phyloP scores from a whole-genome alignment of 1,140 invertebrate genomes.

The Drosophila grimshawi region DNA sequence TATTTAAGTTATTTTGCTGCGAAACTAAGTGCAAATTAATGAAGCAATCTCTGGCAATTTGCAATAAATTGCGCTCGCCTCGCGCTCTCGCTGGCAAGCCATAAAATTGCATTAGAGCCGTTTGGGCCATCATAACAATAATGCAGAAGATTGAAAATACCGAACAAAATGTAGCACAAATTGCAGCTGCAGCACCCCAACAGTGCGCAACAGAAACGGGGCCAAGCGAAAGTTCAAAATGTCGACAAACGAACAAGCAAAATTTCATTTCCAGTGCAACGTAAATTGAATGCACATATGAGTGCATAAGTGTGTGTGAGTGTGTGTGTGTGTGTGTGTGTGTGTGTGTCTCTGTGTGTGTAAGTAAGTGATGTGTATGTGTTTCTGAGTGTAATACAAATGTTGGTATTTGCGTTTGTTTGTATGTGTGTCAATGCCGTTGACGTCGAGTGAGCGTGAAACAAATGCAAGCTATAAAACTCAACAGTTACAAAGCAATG shows the following conservation, averaged over 20 bases:
- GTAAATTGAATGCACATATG: conserved; percentile 69
- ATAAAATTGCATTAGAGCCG: conserved; percentile 59
- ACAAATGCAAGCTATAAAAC: conserved; percentile 81
- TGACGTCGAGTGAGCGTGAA: conserved; percentile 79
- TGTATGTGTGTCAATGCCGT: conserved; percentile 80
- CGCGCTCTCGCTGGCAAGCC: conserved; percentile 14
- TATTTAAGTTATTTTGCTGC: conserved; percentile 25
- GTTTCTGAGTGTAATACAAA: conserved; percentile 52
- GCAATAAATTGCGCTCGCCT: conserved; percentile 32
- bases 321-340: conserved; percentile 7
- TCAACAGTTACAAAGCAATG: conserved; percentile 72
- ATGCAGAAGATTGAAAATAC: conserved; percentile 51
- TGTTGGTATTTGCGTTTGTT: conserved; percentile 62
- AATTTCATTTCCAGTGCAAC: conserved; percentile 78
- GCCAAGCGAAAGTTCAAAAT: conserved; percentile 72
- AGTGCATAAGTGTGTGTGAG: conserved; percentile 4
- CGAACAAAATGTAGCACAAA: conserved; percentile 43
- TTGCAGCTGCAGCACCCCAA: conserved; percentile 21
- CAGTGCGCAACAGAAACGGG: conserved; percentile 40
- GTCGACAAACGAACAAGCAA: conserved; percentile 77
- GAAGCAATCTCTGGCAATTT: conserved; percentile 40
- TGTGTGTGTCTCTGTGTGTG: conserved; percentile 5
- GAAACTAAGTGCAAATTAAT: conserved; percentile 19
- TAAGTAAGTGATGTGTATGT: background rate
- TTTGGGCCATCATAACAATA: conserved; percentile 57